Evolutionary conservation across 1,140 invertebrate species (phyloP), one percentile per base, ranked within the genome.

Genomic region (Pogonomyrmex barbatus): DNA sequence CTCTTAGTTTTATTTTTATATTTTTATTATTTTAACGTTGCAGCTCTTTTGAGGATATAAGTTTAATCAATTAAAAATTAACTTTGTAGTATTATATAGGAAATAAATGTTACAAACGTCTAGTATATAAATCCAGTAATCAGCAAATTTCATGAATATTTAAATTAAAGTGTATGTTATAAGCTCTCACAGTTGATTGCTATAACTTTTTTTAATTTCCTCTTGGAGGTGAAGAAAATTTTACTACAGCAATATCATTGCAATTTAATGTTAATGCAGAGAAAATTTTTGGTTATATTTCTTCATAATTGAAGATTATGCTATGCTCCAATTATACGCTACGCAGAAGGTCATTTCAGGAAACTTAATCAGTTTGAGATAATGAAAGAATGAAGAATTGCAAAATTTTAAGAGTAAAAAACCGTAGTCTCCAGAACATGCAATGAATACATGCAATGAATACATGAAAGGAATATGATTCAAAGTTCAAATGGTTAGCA

Each of bases 111-210:
- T n/a, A 81, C 17, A 81, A 33, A 68, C 10, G 70, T 56, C 14
- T 56, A 58, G 78, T 36, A 45, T 5, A 56, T 54, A 68, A 24
- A 58, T 68, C 12, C 12, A 70, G 65, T 81, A 70, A 81, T 81
- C 78, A 56, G 78, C 65, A 58, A 42, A 56, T 70, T 56, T 81
- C 63, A 81, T 81, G 50, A 81, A 81, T 81, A 70, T 81, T 81
- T 81, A 81, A 70, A 81, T 81, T 81, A 39, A 45, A 56, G 50
- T 39, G 45, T 45, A 81, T 58, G 47, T 70, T 54, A 60, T 45
- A 42, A 8, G 24, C n/a, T 68, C 47, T 45, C 24, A 3, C 14
- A 17, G 50, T 70, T 70, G 24, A 81, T 81, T 70, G 36, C 39
- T 45, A 81, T 70, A 24, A 70, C 58, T 54, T 42, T 75, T 58